These are phyloP conservation scores for Heterotilapia buettikoferi DNA, from an alignment of 2,113 vertebrate species.

Conservation along the genomic window DNA sequence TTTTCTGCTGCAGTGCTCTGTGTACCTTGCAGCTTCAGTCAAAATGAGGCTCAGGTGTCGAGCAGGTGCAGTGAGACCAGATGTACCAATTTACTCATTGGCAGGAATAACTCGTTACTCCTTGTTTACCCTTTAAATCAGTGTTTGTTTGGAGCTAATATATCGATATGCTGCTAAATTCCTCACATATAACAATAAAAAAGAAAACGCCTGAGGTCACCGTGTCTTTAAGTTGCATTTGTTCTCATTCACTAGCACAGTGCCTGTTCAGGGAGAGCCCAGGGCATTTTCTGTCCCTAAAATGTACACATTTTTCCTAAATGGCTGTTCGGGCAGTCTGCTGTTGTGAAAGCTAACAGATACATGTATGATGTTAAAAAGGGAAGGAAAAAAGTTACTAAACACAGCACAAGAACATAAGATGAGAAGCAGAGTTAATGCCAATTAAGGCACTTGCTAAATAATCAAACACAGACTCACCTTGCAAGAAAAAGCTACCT, in stretches of 20 bases:
- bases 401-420: not conserved
- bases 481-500: not conserved
- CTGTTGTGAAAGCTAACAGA: not conserved
- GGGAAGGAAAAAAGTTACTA: not conserved
- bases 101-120: conserved; percentile 29
- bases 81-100: conserved; percentile 32
- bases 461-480: not conserved
- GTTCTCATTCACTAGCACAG: not conserved
- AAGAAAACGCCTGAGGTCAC: not conserved
- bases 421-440: not conserved
- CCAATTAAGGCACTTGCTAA: not conserved
- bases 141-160: conserved; percentile 16
- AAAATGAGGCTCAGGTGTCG: conserved; percentile 52
- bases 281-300: not conserved
- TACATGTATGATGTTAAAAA: not conserved
- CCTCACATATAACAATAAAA: not conserved
- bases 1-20: conserved; percentile 25
- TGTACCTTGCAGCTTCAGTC: conserved; percentile 16
- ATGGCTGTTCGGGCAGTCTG: not conserved
- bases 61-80: conserved; percentile 52
- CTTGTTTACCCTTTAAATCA: conserved; percentile 45
- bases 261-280: not conserved
- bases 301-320: not conserved
- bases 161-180: not conserved
- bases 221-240: not conserved